A percentile compares a stretch with the other conserved stretches of the same genome.
phyloP scores from a whole-genome alignment of 2,797 vertebrate species.

The Xyrichtys novacula region DNA sequence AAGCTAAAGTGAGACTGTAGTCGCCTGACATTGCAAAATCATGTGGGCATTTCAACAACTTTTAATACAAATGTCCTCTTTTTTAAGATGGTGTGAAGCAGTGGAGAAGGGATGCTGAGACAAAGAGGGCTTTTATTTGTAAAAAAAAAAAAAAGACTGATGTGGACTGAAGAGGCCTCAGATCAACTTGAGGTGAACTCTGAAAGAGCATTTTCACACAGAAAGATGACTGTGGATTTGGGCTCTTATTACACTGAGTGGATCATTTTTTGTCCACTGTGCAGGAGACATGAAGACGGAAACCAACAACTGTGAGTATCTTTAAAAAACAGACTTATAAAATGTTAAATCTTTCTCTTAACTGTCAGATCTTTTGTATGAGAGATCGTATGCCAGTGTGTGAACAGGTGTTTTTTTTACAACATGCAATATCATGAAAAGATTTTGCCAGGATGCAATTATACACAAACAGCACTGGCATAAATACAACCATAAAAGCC shows the following conservation, averaged over 20 bases:
- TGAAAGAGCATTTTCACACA: not conserved
- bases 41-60: not conserved
- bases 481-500: constrained; percentile 31
- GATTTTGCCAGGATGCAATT: constrained; percentile 5
- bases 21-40: not conserved
- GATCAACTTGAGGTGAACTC: not conserved
- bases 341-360: not conserved
- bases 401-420: constrained; percentile 16
- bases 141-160: not conserved
- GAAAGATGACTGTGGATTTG: not conserved
- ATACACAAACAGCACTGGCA: constrained; percentile 9
- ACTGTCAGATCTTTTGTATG: not conserved
- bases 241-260: not conserved
- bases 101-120: not conserved
- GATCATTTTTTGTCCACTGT: not conserved
- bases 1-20: not conserved
- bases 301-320: not conserved
- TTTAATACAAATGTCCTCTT: not conserved
- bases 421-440: constrained; percentile 11
- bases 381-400: not conserved
- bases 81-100: not conserved
- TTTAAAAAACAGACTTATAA: too few species aligned
- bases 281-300: not conserved
- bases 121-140: not conserved
- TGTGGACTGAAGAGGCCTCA: not conserved